Base-by-base conservation (phyloP, 2,797 vertebrate genomes). In the Synanceia verrucosa region DNA sequence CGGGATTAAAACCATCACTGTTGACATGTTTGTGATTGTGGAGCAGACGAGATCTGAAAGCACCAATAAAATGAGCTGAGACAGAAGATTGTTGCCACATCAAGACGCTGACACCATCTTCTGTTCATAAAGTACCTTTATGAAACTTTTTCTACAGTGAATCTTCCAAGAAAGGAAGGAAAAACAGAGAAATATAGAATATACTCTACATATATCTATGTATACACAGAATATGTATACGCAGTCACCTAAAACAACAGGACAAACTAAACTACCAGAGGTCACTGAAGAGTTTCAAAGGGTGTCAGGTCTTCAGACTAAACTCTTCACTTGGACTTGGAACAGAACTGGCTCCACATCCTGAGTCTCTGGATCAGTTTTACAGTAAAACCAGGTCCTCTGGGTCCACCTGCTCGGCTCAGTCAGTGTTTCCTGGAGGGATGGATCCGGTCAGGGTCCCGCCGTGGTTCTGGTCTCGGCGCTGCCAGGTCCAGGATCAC, bases 1-100 rank as follows among this genome's bases (percentile, higher is more conserved):
- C 46, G 55, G 7, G 77, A 82, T 81, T 76, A 61, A 81, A 81
- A 80, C 74, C 72, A 85, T 82, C 71, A 81, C 58, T 61, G n/a
- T n/a, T 28, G 43, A 79, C 78, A 56, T 65, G 64, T 28, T 78
- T 68, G 41, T 66, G 39, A 82, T 83, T 74, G 60, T 65, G 62
- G 66, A 47, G 79, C 6, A 75, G 66, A 82, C 79, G 50, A 48
- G 69, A 79, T 74, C 43, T 70, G 28, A 51, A 71, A 74, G 29
- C 9, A 26, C 31, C 67, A 64, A 58, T 74, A 81, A 82, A 80
- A 65, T 2, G 13, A 26, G 53, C 67, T 24, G 21, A 29, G 44
- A 60, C 48, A 47, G 5, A 80, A 72, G n/a, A 61, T 62, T 7
- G 44, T 28, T 57, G 50, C 48, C 13, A 46, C 36, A 14, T 66